Conservation (phyloP, 2,888 invertebrate genomes). For the Eilema depressum region DNA sequence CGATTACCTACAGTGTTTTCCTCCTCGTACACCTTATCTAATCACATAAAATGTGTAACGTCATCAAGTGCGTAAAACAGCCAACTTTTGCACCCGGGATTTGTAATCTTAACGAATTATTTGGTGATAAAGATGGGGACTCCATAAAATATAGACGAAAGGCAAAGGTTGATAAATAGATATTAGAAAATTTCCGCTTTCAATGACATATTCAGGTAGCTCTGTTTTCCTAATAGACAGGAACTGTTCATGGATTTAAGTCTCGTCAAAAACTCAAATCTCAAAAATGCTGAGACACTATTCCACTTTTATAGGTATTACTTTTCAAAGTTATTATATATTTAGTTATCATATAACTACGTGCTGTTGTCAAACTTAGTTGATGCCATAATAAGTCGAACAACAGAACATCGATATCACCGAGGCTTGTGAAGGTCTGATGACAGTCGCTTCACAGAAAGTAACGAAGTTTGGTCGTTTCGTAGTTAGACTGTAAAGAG, state of each 20-base stretch:
- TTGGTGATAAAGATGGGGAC: conserved; percentile 47
- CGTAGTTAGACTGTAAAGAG: no score
- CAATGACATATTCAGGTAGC: neutral
- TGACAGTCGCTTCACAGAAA: no score
- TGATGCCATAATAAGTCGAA: no score
- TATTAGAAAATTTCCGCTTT: neutral
- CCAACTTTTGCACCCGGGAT: conserved; percentile 35
- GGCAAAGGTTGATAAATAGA: neutral
- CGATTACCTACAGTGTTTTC: conserved; percentile 14
- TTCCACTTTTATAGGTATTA: no score
- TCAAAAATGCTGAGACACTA: neutral
- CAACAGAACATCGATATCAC: no score
- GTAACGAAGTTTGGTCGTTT: no score
- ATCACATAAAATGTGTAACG: conserved; percentile 48
- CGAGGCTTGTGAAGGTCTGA: no score
- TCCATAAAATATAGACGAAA: conserved; percentile 31
- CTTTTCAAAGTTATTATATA: no score
- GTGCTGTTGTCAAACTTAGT: no score
- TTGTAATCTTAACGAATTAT: conserved; percentile 55
- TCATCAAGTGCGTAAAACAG: conserved; percentile 42
- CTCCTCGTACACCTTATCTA: conserved; percentile 36
- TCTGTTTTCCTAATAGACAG: no score
- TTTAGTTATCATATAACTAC: no score
- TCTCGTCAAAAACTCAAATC: neutral
- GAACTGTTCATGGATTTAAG: no score